These are phyloP conservation scores for Metaphire vulgaris DNA, from an alignment of 1,140 invertebrate genomes.

Conservation along the genomic window DNA sequence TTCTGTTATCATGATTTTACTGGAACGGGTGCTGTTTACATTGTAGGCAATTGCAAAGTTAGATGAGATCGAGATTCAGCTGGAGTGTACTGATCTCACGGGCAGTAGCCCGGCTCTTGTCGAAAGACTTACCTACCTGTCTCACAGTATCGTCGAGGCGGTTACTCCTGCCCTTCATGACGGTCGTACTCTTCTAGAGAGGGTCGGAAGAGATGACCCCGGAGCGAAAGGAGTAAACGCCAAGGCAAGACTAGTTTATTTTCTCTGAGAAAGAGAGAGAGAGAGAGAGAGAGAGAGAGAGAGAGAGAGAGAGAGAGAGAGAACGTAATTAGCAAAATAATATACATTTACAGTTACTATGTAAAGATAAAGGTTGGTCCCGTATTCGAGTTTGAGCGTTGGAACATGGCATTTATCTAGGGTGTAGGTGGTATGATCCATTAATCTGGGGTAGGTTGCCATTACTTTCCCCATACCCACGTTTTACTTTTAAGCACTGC, in stretches of 20 bases:
- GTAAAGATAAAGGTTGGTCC: too few species aligned
- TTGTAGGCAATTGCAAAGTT: conserved; percentile 65
- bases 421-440: too few species aligned
- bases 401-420: too few species aligned
- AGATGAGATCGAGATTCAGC: conserved; percentile 69
- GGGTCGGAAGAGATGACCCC: conserved; percentile 60
- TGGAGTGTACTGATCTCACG: conserved; percentile 59
- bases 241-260: conserved; percentile 40
- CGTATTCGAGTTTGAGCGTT: too few species aligned
- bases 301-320: background rate
- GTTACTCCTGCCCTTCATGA: conserved; percentile 61
- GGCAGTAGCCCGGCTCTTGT: conserved; percentile 61
- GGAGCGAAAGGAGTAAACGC: conserved; percentile 60
- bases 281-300: background rate
- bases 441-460: too few species aligned
- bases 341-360: too few species aligned
- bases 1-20: too few species aligned
- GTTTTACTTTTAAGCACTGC: too few species aligned
- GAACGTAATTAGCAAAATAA: too few species aligned
- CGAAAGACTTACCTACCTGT: conserved; percentile 62
- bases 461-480: too few species aligned
- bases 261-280: conserved; percentile 5
- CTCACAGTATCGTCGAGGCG: conserved; percentile 61
- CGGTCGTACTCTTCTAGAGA: conserved; percentile 67
- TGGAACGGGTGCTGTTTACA: too few species aligned